A percentile compares a stretch with the other conserved stretches of the same genome.
phyloP scores from a whole-genome alignment of 1,140 invertebrate species.

The Drosophila pseudoobscura region DNA sequence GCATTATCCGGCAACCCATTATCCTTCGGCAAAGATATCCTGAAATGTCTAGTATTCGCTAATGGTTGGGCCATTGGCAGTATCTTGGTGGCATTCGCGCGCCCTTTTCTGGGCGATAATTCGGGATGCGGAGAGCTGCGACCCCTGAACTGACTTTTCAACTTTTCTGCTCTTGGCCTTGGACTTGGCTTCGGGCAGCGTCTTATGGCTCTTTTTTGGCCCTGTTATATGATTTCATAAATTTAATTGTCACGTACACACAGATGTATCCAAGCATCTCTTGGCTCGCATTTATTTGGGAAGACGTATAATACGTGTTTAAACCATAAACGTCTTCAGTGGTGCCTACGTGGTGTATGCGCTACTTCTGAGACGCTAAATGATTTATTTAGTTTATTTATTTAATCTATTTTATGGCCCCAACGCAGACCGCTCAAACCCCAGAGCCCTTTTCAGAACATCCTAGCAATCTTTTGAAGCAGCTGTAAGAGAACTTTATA shows the following conservation, averaged over 20 bases:
- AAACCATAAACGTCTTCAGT: conserved; percentile 62
- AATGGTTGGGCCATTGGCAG: conserved; percentile 55
- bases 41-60: conserved; percentile 14
- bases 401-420: conserved; percentile 67
- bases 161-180: conserved; percentile 15
- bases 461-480: background rate
- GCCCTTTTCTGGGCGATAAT: conserved; percentile 27
- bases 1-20: background rate
- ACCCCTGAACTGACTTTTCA: conserved; percentile 51
- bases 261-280: conserved; percentile 3
- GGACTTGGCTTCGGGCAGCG: conserved; percentile 10
- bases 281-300: conserved; percentile 27
- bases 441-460: background rate
- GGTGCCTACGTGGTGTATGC: conserved; percentile 58
- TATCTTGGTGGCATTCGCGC: conserved; percentile 64
- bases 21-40: background rate
- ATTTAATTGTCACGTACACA: conserved; percentile 80
- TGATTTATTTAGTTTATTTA: conserved; percentile 74
- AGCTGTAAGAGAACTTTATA: background rate
- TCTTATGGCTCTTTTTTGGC: conserved; percentile 11
- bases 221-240: conserved; percentile 64
- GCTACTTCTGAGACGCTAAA: conserved; percentile 45
- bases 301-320: conserved; percentile 70
- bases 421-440: background rate
- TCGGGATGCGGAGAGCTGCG: conserved; percentile 7